Conservation (phyloP, 2,888 invertebrate genomes). For the Liopterus haemorrhoidalis region DNA sequence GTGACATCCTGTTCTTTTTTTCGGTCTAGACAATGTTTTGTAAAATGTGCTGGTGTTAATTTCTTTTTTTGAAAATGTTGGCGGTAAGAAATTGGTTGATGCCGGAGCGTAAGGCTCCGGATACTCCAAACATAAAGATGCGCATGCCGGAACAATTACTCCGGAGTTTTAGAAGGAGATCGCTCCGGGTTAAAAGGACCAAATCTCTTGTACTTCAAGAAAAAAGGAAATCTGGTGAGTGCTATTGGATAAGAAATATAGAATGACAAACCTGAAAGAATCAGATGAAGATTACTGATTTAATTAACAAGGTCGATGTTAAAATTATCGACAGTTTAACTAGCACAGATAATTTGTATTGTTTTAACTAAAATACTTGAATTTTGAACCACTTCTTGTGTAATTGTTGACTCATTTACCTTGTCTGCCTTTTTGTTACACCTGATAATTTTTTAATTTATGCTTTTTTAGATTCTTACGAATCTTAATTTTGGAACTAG, state of each 20-base stretch:
- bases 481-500: too few relatives aligned
- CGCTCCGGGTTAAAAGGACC: slow-evolving; percentile 66
- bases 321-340: too few relatives aligned
- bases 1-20: too few relatives aligned
- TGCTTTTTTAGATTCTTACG: too few relatives aligned
- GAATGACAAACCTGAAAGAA: not conserved
- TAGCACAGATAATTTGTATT: not conserved
- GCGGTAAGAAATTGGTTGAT: slow-evolving; percentile 71
- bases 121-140: slow-evolving; percentile 47
- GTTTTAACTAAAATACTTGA: too few relatives aligned
- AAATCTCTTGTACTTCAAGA: slow-evolving; percentile 68
- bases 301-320: too few relatives aligned
- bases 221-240: slow-evolving; percentile 75
- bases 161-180: slow-evolving; percentile 64
- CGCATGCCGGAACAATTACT: slow-evolving; percentile 69
- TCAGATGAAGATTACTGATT: not conserved
- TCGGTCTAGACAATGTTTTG: too few relatives aligned
- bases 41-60: slow-evolving; percentile 6
- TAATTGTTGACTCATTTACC: too few relatives aligned
- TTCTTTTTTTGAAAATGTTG: slow-evolving; percentile 48
- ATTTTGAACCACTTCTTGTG: too few relatives aligned
- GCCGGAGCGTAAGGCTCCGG: slow-evolving; percentile 54
- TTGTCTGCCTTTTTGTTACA: too few relatives aligned
- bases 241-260: not conserved
- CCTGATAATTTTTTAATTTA: too few relatives aligned